These are phyloP conservation scores for Protosalanx chinensis DNA, from an alignment of 2,797 vertebrate species.

Conservation along the genomic window DNA sequence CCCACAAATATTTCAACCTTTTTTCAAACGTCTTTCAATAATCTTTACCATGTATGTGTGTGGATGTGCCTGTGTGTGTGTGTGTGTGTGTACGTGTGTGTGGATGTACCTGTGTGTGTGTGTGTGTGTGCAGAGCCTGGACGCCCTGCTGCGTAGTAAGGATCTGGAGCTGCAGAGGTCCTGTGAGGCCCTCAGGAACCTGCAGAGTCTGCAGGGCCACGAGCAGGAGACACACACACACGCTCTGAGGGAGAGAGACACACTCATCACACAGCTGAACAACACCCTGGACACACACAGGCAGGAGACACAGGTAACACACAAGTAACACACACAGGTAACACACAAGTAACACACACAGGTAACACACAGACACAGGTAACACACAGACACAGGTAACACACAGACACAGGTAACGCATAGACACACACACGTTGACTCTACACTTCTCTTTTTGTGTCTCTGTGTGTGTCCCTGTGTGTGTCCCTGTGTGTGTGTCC, in stretches of 20 bases:
- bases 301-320: conserved; percentile 84
- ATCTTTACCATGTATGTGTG: neutral
- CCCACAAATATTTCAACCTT: too few species aligned
- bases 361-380: neutral
- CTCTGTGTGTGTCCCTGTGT: neutral
- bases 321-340: conserved; percentile 1
- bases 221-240: conserved; percentile 75
- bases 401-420: neutral
- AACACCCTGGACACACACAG: conserved; percentile 81
- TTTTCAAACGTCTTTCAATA: too few species aligned
- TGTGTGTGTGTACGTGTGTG: neutral
- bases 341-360: conserved; percentile 6
- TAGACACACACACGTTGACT: neutral
- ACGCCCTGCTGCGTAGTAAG: conserved; percentile 83
- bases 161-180: conserved; percentile 88
- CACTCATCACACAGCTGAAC: conserved; percentile 84
- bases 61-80: neutral
- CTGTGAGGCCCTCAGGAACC: conserved; percentile 81
- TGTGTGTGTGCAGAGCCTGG: conserved; percentile 79
- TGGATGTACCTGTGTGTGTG: conserved; percentile 11
- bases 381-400: neutral
- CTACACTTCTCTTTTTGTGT: conserved; percentile 2
- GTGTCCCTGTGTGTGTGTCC: neutral
- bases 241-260: conserved; percentile 83
- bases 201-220: conserved; percentile 88